Base-by-base conservation (phyloP, 2,113 vertebrate species). In the Ceratotherium simum region DNA sequence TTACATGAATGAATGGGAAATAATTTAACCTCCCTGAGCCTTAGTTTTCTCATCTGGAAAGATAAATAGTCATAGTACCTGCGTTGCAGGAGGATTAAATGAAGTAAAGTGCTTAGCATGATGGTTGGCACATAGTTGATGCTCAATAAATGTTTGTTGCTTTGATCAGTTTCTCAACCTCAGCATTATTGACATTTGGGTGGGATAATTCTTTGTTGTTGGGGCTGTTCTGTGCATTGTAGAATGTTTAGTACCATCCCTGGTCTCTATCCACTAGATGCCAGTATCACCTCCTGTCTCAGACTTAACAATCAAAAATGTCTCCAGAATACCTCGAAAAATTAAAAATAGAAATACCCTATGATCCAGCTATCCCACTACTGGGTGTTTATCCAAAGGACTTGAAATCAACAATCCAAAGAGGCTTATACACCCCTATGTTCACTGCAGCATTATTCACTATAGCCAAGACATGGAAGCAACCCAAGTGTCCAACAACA, bases 31-130 rank as follows among this genome's bases (percentile, higher is more conserved):
- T 42, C 12, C 18, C 48, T 29, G 6, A 27, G 39, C 69, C 51
- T 85, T 73, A 27, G 51, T n/a, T 73, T 93, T 96, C 82, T 88
- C 51, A 73, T 85, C 39, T 79, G 94, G 27, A 78, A 85, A 84
- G 82, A 67, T 39, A 18, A 80, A 58, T 13, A 39, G 56, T 67
- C 56, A 27, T 4, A 18, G 51, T 14, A 6, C 21, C 51, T 51
- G 29, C 2, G 33, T 3, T 33, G 16, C 46, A n/a, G 46, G 48
- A 75, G 60, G 56, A 56, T 51, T 42, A 29, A 51, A 36, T 11
- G 56, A 60, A 56, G 60, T 1, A 0, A 39, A n/a, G 85, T 9
- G 17, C 20, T 80, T 31, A n/a, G 75, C n/a, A 11, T 14, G 2
- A 21, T 5, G 36, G 11, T 4, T 21, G 64, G 39, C 79, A 65